phyloP scores from a whole-genome alignment of 2,888 invertebrate genomes.

The Onthophagus sagittarius region DNA sequence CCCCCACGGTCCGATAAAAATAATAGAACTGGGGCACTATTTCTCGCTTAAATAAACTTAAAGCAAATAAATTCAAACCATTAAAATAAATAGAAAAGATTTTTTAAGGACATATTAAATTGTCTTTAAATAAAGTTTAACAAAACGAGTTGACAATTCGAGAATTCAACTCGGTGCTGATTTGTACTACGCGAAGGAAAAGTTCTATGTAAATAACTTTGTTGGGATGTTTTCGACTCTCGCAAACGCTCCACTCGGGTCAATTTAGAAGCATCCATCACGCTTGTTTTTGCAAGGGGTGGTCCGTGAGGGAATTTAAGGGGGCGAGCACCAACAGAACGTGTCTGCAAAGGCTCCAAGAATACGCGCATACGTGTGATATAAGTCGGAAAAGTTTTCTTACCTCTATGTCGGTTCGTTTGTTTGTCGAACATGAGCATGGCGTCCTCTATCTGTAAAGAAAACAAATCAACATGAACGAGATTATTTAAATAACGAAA shows the following conservation, averaged over 20 bases:
- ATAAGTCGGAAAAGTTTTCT: conserved; percentile 45
- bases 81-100: no score
- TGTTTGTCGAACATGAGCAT: conserved; percentile 99
- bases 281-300: conserved; percentile 6
- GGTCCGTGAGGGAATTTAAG: conserved; percentile 1
- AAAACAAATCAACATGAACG: conserved; percentile 8
- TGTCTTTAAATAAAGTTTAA: background rate
- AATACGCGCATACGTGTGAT: background rate
- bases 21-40: background rate
- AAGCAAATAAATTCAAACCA: no score
- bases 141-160: background rate
- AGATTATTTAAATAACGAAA: background rate
- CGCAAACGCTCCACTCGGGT: conserved; percentile 10
- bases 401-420: conserved; percentile 99
- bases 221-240: conserved; percentile 9
- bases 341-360: background rate
- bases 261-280: conserved; percentile 18
- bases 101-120: background rate
- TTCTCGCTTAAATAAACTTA: background rate
- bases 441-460: conserved; percentile 96
- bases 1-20: background rate
- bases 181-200: background rate
- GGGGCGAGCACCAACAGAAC: background rate
- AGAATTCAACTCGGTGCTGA: background rate
- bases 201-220: conserved; percentile 10